Base-by-base conservation (phyloP, 37 sponge, comb jelly and placozoan species). In the Beroe ovata region DNA sequence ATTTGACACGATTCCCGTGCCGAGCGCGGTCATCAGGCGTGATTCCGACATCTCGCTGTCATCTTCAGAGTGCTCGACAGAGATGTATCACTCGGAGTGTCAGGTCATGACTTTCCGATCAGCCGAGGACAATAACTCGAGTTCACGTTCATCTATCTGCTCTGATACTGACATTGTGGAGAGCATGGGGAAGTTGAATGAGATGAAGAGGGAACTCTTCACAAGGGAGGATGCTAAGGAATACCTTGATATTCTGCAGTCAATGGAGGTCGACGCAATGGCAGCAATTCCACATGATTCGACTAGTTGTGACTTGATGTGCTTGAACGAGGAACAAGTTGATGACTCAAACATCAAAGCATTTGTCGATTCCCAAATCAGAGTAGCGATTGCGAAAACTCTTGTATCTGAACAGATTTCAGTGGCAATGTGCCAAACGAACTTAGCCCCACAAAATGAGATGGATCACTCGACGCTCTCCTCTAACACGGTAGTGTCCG, bases 341-440 rank as follows among this genome's bases (percentile, higher is more conserved):
- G 54, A 47, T 11, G 6, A 11, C 11, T 47, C 54, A 6, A 54
- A 77, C 1, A 35, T 77, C 1, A 42, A 41, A 42, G 54, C n/a
- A 4, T 77, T 77, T 40, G 84, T 77, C 21, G 54, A 77, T n/a
- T 39, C 42, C 0, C 84, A 77, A 25, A 77, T 77, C 20, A 26
- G 33, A 42, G 4, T 40, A n/a, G 84, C 84, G 1, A 22, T 77
- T 25, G 84, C 41, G 28, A 39, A 23, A 77, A 42, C 84, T 18
- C 38, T 77, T 14, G 47, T 36, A 19, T 42, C n/a, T 3, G 84
- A 77, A 16, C 63, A 62, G 21, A 62, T 62, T 4, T 20, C 23
- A 14, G 29, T 25, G 8, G 63, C 63, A 4, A 26, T 20, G 28
- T 20, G 4, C 8, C 6, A 4, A 20, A 62, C 6, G 6, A 16